phyloP scores from a whole-genome alignment of 2,113 vertebrate genomes.

The Calidris pygmaea region DNA sequence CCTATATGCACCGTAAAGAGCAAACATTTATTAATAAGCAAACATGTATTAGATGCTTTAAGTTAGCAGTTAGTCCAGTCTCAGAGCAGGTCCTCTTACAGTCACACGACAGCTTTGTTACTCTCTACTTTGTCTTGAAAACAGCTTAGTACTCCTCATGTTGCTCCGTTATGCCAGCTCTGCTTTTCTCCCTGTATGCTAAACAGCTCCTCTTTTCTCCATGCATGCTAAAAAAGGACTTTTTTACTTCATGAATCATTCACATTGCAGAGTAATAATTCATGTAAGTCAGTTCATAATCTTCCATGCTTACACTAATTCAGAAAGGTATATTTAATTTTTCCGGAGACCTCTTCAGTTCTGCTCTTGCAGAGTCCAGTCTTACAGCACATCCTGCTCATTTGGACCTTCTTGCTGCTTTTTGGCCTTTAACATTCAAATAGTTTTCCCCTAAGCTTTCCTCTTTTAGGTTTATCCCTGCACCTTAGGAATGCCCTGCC shows the following conservation, averaged over 20 bases:
- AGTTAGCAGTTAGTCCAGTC: background rate
- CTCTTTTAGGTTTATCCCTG: background rate
- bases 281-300: conserved; percentile 25
- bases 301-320: conserved; percentile 36
- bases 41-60: background rate
- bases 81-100: background rate
- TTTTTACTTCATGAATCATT: conserved; percentile 63
- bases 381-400: background rate
- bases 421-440: background rate
- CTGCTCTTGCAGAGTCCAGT: background rate
- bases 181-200: background rate
- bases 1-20: background rate
- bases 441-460: background rate
- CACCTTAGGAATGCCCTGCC: background rate
- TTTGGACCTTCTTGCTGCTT: background rate
- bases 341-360: background rate
- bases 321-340: conserved; percentile 39
- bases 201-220: background rate
- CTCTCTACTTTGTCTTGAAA: conserved; percentile 23
- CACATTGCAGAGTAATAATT: conserved; percentile 27
- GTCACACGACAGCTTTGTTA: conserved; percentile 20
- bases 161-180: background rate
- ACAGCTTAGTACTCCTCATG: background rate
- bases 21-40: background rate
- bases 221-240: background rate